Conservation (phyloP, 2,113 vertebrate genomes). For the Danionella cerebrum region DNA sequence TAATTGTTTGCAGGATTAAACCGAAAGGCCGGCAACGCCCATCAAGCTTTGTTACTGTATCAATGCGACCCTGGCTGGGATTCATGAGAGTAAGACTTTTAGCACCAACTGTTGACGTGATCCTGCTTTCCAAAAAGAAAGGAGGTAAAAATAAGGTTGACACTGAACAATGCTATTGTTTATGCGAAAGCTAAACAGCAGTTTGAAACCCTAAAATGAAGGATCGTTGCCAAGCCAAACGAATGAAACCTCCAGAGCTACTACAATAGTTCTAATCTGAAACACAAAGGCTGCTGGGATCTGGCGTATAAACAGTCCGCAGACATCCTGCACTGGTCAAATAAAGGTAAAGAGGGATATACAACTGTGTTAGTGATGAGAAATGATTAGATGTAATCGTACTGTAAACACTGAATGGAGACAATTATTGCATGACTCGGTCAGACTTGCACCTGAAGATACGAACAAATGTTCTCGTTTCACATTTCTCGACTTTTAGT, state of each 20-base stretch:
- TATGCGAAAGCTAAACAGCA: slow-evolving; percentile 38
- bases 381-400: slow-evolving; percentile 11
- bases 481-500: too few relatives aligned
- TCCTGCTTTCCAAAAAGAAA: slow-evolving; percentile 28
- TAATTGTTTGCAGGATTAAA: not conserved
- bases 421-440: slow-evolving; percentile 14
- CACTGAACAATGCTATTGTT: slow-evolving; percentile 39
- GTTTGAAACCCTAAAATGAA: slow-evolving; percentile 25
- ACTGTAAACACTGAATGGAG: not conserved
- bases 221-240: slow-evolving; percentile 40
- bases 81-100: slow-evolving; percentile 16
- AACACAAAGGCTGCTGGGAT: slow-evolving; percentile 53
- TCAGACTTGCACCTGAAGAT: slow-evolving; percentile 6
- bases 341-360: not conserved
- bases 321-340: slow-evolving; percentile 47
- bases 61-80: slow-evolving; percentile 9
- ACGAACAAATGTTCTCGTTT: not conserved
- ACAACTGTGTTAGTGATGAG: not conserved
- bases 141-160: slow-evolving; percentile 35
- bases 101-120: slow-evolving; percentile 15
- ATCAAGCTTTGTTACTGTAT: slow-evolving; percentile 20
- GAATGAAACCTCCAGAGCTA: slow-evolving; percentile 33
- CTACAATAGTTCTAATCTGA: slow-evolving; percentile 55
- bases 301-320: slow-evolving; percentile 55
- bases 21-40: not conserved